Percentiles rank a stretch among this genome's conserved stretches.
Conservation (phyloP, 2,797 vertebrate species). For the Trematomus bernacchii region DNA sequence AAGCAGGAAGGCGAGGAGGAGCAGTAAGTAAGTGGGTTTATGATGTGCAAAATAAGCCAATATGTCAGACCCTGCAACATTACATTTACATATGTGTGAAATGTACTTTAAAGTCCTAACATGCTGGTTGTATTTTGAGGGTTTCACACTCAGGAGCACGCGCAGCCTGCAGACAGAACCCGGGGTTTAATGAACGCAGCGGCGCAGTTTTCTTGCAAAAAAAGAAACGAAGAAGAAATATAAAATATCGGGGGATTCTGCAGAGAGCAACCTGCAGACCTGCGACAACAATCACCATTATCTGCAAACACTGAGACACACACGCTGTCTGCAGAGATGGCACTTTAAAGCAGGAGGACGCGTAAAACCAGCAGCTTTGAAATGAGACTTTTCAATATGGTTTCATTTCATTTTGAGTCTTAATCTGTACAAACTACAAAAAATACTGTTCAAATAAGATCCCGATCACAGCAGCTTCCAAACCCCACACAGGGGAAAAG, state of each 20-base stretch:
- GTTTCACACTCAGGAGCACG: not conserved
- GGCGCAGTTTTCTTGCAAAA: not conserved
- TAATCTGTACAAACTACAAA: no score
- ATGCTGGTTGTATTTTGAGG: not conserved
- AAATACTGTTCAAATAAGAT: not conserved
- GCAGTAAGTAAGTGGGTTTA: not conserved
- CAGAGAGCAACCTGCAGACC: not conserved
- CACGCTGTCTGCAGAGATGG: no score
- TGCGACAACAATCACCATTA: no score
- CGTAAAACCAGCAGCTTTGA: no score
- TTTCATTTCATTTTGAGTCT: no score
- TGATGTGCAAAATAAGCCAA: not conserved
- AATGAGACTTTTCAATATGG: no score
- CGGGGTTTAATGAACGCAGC: not conserved
- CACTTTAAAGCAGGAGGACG: no score
- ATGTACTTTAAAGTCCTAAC: not conserved
- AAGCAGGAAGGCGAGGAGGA: not conserved
- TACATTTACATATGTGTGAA: not conserved
- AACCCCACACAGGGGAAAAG: not conserved
- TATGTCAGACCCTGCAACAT: not conserved
- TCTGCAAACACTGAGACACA: no score
- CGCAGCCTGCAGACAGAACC: slow-evolving; percentile 4
- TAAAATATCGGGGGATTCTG: not conserved
- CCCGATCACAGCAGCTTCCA: not conserved
- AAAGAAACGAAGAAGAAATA: not conserved